These are phyloP conservation scores for Molanna angustata DNA, from an alignment of 2,888 invertebrate species.

Conservation along the genomic window DNA sequence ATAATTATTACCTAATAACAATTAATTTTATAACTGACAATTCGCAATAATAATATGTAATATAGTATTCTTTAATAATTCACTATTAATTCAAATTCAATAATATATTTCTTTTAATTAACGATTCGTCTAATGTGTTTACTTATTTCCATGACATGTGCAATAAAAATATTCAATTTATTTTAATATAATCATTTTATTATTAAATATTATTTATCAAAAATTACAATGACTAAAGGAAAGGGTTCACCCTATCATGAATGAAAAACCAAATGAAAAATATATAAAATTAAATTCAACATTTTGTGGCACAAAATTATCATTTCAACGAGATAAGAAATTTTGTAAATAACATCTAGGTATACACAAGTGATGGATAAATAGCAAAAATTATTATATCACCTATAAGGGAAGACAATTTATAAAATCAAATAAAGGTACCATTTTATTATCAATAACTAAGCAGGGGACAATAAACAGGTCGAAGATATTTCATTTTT, in stretches of 20 bases:
- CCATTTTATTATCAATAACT: no score
- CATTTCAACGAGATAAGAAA: no score
- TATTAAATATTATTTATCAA: slow-evolving; percentile 16
- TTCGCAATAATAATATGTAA: slow-evolving; percentile 9
- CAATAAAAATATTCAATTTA: slow-evolving; percentile 24
- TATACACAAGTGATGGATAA: no score
- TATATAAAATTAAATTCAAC: slow-evolving; percentile 1
- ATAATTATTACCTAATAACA: slow-evolving; percentile 25
- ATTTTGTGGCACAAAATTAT: slow-evolving; percentile 18
- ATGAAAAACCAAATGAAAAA: slow-evolving; percentile 6
- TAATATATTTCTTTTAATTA: slow-evolving; percentile 22
- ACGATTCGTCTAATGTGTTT: slow-evolving; percentile 23
- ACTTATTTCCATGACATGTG: slow-evolving; percentile 22
- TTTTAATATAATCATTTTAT: no score
- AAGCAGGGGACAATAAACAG: no score
- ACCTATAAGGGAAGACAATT: no score
- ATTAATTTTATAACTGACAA: slow-evolving; percentile 20
- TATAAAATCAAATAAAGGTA: no score
- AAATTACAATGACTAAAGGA: slow-evolving; percentile 5
- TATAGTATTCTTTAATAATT: slow-evolving; percentile 23
- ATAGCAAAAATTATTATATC: no score
- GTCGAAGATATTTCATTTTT: no score
- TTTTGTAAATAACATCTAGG: no score
- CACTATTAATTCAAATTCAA: slow-evolving; percentile 19
- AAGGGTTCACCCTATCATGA: not conserved